These are phyloP conservation scores for Hypsibius dujardini DNA, from an alignment of 1,140 invertebrate genomes.

Conservation along the genomic window DNA sequence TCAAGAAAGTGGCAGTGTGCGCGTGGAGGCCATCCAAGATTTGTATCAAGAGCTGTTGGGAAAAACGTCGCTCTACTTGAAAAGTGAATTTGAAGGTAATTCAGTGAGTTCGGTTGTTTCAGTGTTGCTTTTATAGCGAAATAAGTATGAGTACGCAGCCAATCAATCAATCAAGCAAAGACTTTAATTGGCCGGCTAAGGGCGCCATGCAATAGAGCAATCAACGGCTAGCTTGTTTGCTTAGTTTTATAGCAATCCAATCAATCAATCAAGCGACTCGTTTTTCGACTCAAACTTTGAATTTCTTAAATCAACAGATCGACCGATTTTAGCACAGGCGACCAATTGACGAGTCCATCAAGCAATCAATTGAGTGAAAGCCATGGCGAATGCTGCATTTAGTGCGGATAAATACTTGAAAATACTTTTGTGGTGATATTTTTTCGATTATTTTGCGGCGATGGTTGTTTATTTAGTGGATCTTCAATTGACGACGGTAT, in stretches of 20 bases:
- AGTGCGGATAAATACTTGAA: no score
- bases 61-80: not conserved
- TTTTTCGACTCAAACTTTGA: no score
- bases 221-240: no score
- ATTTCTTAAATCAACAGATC: no score
- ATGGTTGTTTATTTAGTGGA: not conserved
- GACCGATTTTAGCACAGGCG: no score
- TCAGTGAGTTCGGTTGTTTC: not conserved
- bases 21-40: not conserved
- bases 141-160: not conserved
- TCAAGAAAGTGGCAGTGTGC: not conserved
- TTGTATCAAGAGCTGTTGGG: not conserved
- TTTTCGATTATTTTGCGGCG: not conserved
- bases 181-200: not conserved
- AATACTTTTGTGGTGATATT: no score
- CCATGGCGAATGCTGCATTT: no score
- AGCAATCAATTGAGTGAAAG: no score
- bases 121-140: not conserved
- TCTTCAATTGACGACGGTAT: not conserved
- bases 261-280: no score
- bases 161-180: no score
- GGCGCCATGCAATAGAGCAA: no score
- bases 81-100: conserved; percentile 1
- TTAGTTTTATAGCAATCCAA: not conserved
- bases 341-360: no score